Evolutionary conservation across 2,113 vertebrate species (phyloP), one percentile per base, ranked within the genome.

Genomic region (Mustela nigripes): DNA sequence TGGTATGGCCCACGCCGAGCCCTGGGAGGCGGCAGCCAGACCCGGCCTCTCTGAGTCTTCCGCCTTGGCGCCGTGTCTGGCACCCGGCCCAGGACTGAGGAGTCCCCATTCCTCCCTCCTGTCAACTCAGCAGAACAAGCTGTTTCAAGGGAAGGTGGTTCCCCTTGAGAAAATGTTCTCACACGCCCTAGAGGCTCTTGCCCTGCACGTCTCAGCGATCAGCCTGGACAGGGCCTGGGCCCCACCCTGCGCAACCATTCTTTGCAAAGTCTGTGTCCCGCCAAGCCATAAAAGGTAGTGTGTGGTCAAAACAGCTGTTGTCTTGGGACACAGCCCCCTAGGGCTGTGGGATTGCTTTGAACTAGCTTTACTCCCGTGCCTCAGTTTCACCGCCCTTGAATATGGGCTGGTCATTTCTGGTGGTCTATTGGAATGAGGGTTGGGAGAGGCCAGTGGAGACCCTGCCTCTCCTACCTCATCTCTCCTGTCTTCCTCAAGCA

Each of bases 121-220:
- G 97, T 97, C 95, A 97, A 96, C 86, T 98, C 97, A 93, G 97
- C 94, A 95, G 98, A 97, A 98, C 97, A 98, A 76, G 60, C 86
- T 96, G 94, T 98, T 89, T 97, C 94, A 63, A 83, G 74, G 80
- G 93, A 98, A 97, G 94, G 95, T 97, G 92, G 89, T 80, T 98
- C 94, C 97, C 86, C 95, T 88, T 91, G 97, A 98, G 97, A 97
- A 97, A 96, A 97, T 94, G 94, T 98, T 98, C 94, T 56, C 3
- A 50, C 90, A 86, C 0, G 56, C 79, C 89, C 89, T 50, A n/a
- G 89, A 96, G 97, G 48, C 94, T 87, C 78, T 69, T 22, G 67
- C 48, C 21, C 79, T 45, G 95, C 94, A 96, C 95, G 98, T 96
- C 48, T 5, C 96, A 82, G 67, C 10, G 24, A 90, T 89, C 85